These are phyloP conservation scores for Scarus forsteni DNA, from an alignment of 2,797 vertebrate species.

Conservation along the genomic window DNA sequence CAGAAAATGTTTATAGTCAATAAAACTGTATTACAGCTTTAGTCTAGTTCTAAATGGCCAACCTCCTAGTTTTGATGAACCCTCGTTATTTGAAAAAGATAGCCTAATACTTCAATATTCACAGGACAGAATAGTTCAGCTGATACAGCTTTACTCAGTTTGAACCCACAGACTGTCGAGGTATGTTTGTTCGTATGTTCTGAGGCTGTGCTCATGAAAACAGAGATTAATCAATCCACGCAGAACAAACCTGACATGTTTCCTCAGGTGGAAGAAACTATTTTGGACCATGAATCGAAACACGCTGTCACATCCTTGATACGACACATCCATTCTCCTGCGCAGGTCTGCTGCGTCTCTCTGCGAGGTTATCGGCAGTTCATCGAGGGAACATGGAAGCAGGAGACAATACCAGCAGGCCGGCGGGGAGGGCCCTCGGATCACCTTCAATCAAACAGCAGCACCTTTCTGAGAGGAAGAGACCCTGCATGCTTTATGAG, in stretches of 20 bases:
- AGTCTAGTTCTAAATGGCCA: too few species aligned
- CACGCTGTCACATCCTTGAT: slow-evolving; percentile 72
- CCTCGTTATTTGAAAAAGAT: too few species aligned
- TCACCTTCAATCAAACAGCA: slow-evolving; percentile 60
- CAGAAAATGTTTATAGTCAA: too few species aligned
- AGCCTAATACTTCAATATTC: too few species aligned
- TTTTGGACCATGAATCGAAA: slow-evolving; percentile 75
- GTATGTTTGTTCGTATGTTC: neutral
- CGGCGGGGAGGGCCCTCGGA: slow-evolving; percentile 56
- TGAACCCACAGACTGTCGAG: neutral
- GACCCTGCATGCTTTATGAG: slow-evolving; percentile 63
- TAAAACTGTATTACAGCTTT: too few species aligned
- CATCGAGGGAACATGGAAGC: slow-evolving; percentile 87
- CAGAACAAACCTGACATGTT: slow-evolving; percentile 29
- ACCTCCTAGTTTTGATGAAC: too few species aligned
- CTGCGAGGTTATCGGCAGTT: slow-evolving; percentile 84
- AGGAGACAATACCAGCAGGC: slow-evolving; percentile 82
- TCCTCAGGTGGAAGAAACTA: slow-evolving; percentile 63
- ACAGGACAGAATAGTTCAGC: too few species aligned
- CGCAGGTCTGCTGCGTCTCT: slow-evolving; percentile 71
- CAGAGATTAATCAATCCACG: neutral
- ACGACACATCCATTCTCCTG: slow-evolving; percentile 68
- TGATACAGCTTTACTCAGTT: too few species aligned
- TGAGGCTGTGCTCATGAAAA: slow-evolving; percentile 1
- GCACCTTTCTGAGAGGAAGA: slow-evolving; percentile 76